These are phyloP conservation scores for Trachymyrmex septentrionalis DNA, from an alignment of 1,140 invertebrate genomes.

Conservation along the genomic window DNA sequence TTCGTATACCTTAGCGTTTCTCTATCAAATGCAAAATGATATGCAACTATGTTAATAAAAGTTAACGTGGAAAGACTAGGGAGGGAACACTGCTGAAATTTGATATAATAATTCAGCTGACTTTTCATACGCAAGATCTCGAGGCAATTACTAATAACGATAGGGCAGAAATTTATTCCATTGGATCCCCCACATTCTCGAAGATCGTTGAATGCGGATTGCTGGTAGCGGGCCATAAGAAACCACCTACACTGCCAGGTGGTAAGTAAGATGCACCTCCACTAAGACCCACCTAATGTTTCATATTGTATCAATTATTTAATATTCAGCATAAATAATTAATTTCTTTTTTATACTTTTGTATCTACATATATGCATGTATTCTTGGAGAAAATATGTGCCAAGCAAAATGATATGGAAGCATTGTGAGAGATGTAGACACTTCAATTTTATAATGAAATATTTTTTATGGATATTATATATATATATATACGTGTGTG, in stretches of 20 bases:
- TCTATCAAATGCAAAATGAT: conserved; percentile 61
- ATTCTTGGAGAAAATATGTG: conserved; percentile 30
- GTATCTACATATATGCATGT: conserved; percentile 43
- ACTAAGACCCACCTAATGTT: conserved; percentile 80
- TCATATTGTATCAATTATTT: conserved; percentile 59
- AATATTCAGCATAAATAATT: conserved; percentile 20
- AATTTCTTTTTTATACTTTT: conserved; percentile 9
- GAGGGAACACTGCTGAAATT: conserved; percentile 71
- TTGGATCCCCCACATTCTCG: conserved; percentile 82
- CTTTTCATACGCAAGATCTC: conserved; percentile 76
- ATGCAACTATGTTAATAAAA: conserved; percentile 70
- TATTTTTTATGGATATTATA: conserved; percentile 19
- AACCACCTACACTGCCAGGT: conserved; percentile 82
- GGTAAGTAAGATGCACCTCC: conserved; percentile 84
- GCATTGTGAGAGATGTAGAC: conserved; percentile 29
- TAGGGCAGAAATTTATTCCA: conserved; percentile 79
- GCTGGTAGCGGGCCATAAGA: conserved; percentile 81
- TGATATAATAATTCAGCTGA: conserved; percentile 53
- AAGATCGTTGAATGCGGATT: conserved; percentile 84
- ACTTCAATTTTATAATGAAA: conserved; percentile 8
- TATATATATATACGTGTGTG: background rate
- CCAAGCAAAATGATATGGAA: conserved; percentile 55
- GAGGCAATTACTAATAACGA: conserved; percentile 69
- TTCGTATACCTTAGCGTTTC: conserved; percentile 55
- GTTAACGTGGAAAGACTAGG: conserved; percentile 73